Base-by-base conservation (phyloP, 2,797 vertebrate species). In the Decapterus maruadsi region DNA sequence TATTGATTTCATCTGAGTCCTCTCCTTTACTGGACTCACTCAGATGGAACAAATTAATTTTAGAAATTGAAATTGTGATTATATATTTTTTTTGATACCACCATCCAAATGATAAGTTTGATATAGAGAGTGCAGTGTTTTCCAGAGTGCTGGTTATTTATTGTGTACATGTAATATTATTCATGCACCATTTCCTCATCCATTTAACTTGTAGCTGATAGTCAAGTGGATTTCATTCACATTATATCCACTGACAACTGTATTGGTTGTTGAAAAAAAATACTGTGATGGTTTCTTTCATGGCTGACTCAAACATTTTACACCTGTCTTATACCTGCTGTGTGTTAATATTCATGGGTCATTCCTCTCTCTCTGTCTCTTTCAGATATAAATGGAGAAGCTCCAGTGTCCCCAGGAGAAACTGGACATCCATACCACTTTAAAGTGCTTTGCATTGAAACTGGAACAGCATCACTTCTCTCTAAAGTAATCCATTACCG, bases 361-460 rank as follows among this genome's bases (percentile, higher is more conserved):
- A 13, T 76, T 67, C 72, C n/a, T 81, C 61, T 69, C 6, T 74
- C 20, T 79, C 70, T n/a, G 40, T 94, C 46, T 93, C 70, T 95
- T 94, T 79, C 93, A 96, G 95, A 91, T 90, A 75, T 94, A 92
- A 92, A 92, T 91, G 91, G 89, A 88, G 88, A 80, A 79, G 79
- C 79, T 65, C 81, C 82, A 60, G 75, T 80, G 68, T 84, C 81
- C 80, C 72, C 82, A 81, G 78, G 77, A 91, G 59, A 72, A 88
- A 75, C 74, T 72, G 69, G 83, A 86, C 65, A 13, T 84, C 86
- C 48, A 17, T 60, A 48, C 46, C 13, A 55, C 77, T 88, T 78
- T 72, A 66, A 89, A 90, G 72, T 51, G 58, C 74, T 88, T 79
- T 81, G 76, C 87, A 82, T 77, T 83, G 58, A 90, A 90, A 86